Conservation (phyloP, 35 echinoderm and acorn worm species). For the Hemicentrotus pulcherrimus region DNA sequence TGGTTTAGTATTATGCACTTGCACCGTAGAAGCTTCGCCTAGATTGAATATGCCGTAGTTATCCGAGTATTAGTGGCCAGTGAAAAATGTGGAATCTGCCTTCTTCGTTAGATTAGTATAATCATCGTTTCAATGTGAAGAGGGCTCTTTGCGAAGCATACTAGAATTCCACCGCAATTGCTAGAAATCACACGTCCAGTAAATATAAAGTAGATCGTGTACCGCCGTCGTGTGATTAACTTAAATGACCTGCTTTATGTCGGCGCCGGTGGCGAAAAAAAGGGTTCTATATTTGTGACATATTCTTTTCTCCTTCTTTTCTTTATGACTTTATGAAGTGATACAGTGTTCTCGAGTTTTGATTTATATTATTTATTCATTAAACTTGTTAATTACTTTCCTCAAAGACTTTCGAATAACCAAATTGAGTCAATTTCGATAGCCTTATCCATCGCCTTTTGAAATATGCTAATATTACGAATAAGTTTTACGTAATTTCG, state of each 20-base stretch:
- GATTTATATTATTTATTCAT: background rate
- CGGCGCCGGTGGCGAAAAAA: background rate
- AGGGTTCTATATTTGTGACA: background rate
- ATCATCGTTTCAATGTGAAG: background rate
- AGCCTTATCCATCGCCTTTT: too few species aligned
- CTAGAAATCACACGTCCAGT: slow-evolving; percentile 15
- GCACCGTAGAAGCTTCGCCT: background rate
- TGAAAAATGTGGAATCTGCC: background rate
- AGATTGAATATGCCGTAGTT: background rate
- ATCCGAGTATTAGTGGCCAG: background rate
- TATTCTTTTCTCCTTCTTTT: background rate
- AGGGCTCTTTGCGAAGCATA: background rate
- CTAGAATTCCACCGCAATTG: background rate
- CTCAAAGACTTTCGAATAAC: too few species aligned
- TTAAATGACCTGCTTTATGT: background rate
- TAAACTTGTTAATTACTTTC: too few species aligned
- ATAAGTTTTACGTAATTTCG: too few species aligned
- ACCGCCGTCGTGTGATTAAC: background rate
- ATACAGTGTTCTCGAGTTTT: background rate
- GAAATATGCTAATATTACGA: too few species aligned
- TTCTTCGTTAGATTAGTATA: background rate
- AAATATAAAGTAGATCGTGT: background rate
- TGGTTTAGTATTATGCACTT: background rate
- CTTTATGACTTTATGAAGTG: background rate
- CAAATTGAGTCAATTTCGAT: too few species aligned